phyloP scores from a whole-genome alignment of 2,797 vertebrate genomes.

The Spea hammondii region DNA sequence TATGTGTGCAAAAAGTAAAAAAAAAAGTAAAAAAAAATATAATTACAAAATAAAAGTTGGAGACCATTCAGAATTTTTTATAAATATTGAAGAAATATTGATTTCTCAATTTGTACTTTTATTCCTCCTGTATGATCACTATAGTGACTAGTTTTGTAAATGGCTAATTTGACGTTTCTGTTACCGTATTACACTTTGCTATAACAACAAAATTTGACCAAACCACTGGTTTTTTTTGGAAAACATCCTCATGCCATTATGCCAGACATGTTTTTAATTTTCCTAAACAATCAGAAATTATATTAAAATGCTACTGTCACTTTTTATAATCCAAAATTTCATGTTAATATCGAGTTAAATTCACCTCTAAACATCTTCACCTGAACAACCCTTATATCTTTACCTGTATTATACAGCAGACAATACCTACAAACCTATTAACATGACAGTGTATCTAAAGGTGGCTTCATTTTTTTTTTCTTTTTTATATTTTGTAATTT shows the following conservation, averaged over 20 bases:
- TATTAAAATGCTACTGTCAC: too few species aligned
- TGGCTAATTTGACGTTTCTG: slow-evolving; percentile 18
- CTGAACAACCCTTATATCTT: too few species aligned
- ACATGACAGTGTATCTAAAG: too few species aligned
- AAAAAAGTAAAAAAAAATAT: background rate
- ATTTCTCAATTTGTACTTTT: slow-evolving; percentile 21
- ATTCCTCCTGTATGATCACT: background rate
- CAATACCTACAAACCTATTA: too few species aligned
- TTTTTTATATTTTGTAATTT: too few species aligned
- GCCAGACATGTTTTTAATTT: slow-evolving; percentile 1
- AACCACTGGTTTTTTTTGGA: slow-evolving; percentile 9
- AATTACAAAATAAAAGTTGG: slow-evolving; percentile 22
- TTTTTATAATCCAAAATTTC: too few species aligned
- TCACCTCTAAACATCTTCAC: too few species aligned
- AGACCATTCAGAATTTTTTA: slow-evolving; percentile 51
- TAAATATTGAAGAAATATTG: slow-evolving; percentile 4
- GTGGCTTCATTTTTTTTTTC: too few species aligned
- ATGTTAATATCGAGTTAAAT: too few species aligned
- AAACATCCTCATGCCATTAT: background rate
- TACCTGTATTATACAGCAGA: too few species aligned
- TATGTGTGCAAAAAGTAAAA: slow-evolving; percentile 39
- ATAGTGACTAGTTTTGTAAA: slow-evolving; percentile 14
- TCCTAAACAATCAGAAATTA: too few species aligned
- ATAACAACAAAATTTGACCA: background rate
- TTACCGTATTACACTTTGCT: slow-evolving; percentile 4